A percentile compares a stretch with the other conserved stretches of the same genome.
Evolutionary conservation across 2,797 vertebrate species (phyloP).

Genomic region (Taeniopygia guttata): DNA sequence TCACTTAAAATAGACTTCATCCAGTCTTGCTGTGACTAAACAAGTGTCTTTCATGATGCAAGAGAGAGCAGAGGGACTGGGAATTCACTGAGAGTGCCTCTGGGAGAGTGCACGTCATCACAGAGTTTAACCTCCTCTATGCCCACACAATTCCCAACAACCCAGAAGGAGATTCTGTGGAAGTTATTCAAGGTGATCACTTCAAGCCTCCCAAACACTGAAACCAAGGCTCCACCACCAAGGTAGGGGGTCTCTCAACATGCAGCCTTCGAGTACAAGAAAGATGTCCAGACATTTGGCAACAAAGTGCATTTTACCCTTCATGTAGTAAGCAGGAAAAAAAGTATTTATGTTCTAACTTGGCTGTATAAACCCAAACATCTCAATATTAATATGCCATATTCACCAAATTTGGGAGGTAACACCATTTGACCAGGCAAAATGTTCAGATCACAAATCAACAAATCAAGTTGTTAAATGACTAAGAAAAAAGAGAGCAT

Average conservation of each 20-base stretch:
- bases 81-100: not conserved
- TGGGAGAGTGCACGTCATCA: accelerated
- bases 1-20: not conserved
- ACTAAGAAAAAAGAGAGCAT: not conserved
- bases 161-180: not conserved
- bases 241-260: not conserved
- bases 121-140: not conserved
- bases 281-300: not conserved
- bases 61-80: not conserved
- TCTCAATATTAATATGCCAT: not conserved
- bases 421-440: not conserved
- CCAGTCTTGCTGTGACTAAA: not conserved
- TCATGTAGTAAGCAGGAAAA: not conserved
- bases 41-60: not conserved
- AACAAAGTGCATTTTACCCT: not conserved
- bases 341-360: not conserved
- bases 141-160: not conserved
- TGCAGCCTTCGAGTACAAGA: not conserved
- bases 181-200: not conserved
- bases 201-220: not conserved
- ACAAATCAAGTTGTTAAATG: not conserved
- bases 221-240: not conserved
- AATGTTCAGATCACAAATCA: not conserved
- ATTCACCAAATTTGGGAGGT: not conserved
- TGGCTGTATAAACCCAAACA: not conserved